A percentile compares a stretch with the other conserved stretches of the same genome.
Conservation (phyloP, 2,888 invertebrate species). For the Cerastoderma edule region DNA sequence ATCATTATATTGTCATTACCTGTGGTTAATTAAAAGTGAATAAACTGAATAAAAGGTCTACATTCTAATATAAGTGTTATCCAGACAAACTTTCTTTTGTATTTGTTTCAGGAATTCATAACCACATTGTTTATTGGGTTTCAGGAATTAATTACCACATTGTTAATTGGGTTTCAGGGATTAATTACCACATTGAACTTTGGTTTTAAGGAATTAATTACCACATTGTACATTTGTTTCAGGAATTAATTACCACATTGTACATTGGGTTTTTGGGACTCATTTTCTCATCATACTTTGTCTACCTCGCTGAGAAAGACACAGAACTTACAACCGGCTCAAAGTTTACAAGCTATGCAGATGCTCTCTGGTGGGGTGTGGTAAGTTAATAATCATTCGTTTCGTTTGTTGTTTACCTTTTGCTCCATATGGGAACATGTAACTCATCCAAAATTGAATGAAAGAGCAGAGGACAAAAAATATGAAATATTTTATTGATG, state of each 20-base stretch:
- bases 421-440: neutral
- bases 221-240: conserved; percentile 54
- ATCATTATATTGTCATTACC: no score
- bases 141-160: conserved; percentile 85
- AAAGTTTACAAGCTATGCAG: conserved; percentile 92
- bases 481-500: no score
- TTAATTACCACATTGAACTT: no score
- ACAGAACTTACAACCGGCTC: conserved; percentile 85
- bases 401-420: neutral
- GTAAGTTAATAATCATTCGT: conserved; percentile 85
- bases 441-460: no score
- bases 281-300: conserved; percentile 86
- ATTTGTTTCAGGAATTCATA: conserved; percentile 6
- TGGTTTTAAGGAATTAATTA: neutral
- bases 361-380: conserved; percentile 93
- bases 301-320: conserved; percentile 96
- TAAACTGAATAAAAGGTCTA: no score
- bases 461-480: no score
- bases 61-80: no score
- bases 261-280: conserved; percentile 86
- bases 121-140: conserved; percentile 33
- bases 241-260: conserved; percentile 85
- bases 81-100: no score
- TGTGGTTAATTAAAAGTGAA: no score
- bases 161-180: conserved; percentile 86